Percentiles rank a stretch among this genome's conserved stretches.
These are phyloP conservation scores for Sebastes trivittatus DNA, from an alignment of 2,797 vertebrate species.

Conservation along the genomic window DNA sequence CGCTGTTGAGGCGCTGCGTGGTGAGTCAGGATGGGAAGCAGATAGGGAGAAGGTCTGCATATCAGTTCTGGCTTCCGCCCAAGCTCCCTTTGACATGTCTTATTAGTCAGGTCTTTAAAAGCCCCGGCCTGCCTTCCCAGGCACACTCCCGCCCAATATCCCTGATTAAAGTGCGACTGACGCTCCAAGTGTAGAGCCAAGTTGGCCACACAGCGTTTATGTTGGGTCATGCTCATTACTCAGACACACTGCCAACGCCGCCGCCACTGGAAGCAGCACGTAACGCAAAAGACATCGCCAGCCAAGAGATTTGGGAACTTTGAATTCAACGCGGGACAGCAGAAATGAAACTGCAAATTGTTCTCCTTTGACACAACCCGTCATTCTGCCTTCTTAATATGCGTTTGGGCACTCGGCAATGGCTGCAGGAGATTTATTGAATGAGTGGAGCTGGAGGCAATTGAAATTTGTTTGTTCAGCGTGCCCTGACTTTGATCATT, in stretches of 20 bases:
- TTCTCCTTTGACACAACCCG: slow-evolving; percentile 58
- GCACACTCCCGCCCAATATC: slow-evolving; percentile 79
- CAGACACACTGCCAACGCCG: slow-evolving; percentile 61
- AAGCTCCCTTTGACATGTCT: slow-evolving; percentile 76
- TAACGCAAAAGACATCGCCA: slow-evolving; percentile 46
- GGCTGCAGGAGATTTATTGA: slow-evolving; percentile 53
- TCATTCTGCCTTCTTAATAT: slow-evolving; percentile 56
- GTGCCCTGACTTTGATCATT: slow-evolving; percentile 49
- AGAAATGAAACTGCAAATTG: slow-evolving; percentile 62
- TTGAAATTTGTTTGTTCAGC: slow-evolving; percentile 51
- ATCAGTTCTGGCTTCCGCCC: slow-evolving; percentile 71
- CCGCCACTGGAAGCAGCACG: slow-evolving; percentile 43
- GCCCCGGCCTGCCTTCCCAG: slow-evolving; percentile 66
- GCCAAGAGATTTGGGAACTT: slow-evolving; percentile 60
- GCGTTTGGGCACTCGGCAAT: slow-evolving; percentile 25
- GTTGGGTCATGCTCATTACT: slow-evolving; percentile 81
- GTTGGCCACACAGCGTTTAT: slow-evolving; percentile 77
- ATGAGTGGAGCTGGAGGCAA: slow-evolving; percentile 25
- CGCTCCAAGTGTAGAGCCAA: slow-evolving; percentile 71
- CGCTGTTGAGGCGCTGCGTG: slow-evolving; percentile 9
- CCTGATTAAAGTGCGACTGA: slow-evolving; percentile 81
- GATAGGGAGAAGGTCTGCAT: slow-evolving; percentile 55
- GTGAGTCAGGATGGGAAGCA: slow-evolving; percentile 47
- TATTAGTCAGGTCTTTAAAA: slow-evolving; percentile 83
- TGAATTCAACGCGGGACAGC: slow-evolving; percentile 60